These are phyloP conservation scores for Xylota segnis DNA, from an alignment of 2,888 invertebrate species.

Conservation along the genomic window DNA sequence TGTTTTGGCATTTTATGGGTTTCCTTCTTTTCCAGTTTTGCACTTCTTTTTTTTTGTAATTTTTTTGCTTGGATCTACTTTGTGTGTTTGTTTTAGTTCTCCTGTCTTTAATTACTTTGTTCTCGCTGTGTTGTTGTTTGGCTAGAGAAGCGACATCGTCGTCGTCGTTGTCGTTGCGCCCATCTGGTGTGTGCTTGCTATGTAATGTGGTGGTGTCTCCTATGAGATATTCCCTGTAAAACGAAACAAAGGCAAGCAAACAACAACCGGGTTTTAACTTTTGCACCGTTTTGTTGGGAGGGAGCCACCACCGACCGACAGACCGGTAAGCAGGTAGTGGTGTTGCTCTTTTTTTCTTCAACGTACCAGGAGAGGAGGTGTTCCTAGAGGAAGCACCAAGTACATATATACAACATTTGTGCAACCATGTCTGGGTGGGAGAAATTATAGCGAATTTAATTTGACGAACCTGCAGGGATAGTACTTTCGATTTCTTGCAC, in stretches of 20 bases:
- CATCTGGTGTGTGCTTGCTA: slow-evolving; percentile 33
- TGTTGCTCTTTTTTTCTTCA: background rate
- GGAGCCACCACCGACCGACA: background rate
- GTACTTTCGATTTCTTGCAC: slow-evolving; percentile 24
- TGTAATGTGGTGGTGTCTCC: slow-evolving; percentile 13
- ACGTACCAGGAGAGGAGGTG: background rate
- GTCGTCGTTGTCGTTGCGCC: slow-evolving; percentile 9
- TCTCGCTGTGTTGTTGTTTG: slow-evolving; percentile 22
- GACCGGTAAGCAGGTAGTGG: background rate
- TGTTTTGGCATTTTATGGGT: slow-evolving; percentile 74
- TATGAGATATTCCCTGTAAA: slow-evolving; percentile 7
- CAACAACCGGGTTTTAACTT: slow-evolving; percentile 17
- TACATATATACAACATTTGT: slow-evolving; percentile 11
- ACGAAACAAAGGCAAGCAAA: slow-evolving; percentile 6
- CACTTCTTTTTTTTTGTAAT: background rate
- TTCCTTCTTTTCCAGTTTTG: slow-evolving; percentile 58
- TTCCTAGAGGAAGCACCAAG: background rate
- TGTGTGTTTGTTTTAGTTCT: slow-evolving; percentile 42
- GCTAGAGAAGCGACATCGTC: background rate
- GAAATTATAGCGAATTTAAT: background rate
- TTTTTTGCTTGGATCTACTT: slow-evolving; percentile 14
- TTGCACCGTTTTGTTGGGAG: background rate
- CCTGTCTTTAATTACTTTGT: slow-evolving; percentile 43
- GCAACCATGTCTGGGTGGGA: background rate
- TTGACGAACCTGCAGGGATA: background rate